These are phyloP conservation scores for Drosophila dunni DNA, from an alignment of 1,140 invertebrate species.

Conservation along the genomic window DNA sequence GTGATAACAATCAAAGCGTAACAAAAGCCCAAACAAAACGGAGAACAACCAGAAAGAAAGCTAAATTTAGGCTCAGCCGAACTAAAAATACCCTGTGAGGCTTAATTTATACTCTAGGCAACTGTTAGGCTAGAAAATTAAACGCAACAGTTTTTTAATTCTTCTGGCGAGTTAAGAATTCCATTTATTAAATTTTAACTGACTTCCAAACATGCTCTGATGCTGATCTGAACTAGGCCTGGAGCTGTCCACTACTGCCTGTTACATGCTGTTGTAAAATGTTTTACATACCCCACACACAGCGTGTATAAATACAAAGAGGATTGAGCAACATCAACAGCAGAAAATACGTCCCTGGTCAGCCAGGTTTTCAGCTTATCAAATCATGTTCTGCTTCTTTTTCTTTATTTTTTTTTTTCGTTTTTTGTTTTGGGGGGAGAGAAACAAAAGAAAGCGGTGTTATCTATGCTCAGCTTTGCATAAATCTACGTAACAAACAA, in stretches of 20 bases:
- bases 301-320: no score
- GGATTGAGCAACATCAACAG: conserved; percentile 3
- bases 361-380: conserved; percentile 17
- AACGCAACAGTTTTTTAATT: no score
- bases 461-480: conserved; percentile 75
- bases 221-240: no score
- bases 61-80: neutral
- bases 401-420: neutral
- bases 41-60: conserved; percentile 29
- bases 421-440: conserved; percentile 7
- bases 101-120: no score
- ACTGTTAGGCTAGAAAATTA: no score
- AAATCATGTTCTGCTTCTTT: conserved; percentile 1
- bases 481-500: conserved; percentile 69
- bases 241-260: no score
- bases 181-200: no score
- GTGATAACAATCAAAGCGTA: conserved; percentile 73
- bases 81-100: no score
- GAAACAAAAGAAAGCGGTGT: conserved; percentile 48
- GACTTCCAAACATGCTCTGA: no score
- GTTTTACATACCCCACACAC: no score
- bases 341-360: conserved; percentile 23
- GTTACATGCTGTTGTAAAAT: no score
- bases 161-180: no score
- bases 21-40: conserved; percentile 65